Conservation (phyloP, 2,113 vertebrate genomes). For the Polyodon spathula region DNA sequence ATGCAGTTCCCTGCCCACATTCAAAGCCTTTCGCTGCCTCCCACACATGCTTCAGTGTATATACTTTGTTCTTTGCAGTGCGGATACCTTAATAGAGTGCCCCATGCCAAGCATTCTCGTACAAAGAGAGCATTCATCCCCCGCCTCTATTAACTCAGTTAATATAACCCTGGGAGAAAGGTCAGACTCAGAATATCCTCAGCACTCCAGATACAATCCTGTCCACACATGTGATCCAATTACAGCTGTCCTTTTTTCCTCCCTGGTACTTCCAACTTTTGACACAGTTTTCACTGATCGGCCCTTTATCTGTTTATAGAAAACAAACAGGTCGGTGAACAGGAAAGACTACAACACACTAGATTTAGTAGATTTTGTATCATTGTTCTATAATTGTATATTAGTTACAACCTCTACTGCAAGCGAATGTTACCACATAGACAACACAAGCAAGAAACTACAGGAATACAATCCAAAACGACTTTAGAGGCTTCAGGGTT, state of each 20-base stretch:
- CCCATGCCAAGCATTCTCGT: not conserved
- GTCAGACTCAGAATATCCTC: not conserved
- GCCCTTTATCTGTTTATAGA: too few relatives aligned
- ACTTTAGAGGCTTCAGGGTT: too few relatives aligned
- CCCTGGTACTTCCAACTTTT: not conserved
- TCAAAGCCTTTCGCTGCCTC: not conserved
- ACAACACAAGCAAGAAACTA: too few relatives aligned
- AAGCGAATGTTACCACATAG: too few relatives aligned
- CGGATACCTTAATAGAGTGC: not conserved
- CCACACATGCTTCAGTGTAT: not conserved
- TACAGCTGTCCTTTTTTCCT: not conserved
- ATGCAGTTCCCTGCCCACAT: too few relatives aligned
- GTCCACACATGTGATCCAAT: conserved; percentile 3
- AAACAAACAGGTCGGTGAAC: too few relatives aligned
- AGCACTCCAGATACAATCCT: not conserved
- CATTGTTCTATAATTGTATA: too few relatives aligned
- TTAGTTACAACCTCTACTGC: too few relatives aligned
- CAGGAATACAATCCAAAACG: too few relatives aligned
- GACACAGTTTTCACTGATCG: not conserved
- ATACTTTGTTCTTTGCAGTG: not conserved
- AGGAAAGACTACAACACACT: too few relatives aligned
- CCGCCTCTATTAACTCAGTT: not conserved
- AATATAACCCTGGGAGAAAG: not conserved
- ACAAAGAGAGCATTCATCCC: conserved; percentile 3
- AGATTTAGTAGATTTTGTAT: too few relatives aligned